Base-by-base conservation (phyloP, 2,888 invertebrate genomes). In the Polyploca ridens region DNA sequence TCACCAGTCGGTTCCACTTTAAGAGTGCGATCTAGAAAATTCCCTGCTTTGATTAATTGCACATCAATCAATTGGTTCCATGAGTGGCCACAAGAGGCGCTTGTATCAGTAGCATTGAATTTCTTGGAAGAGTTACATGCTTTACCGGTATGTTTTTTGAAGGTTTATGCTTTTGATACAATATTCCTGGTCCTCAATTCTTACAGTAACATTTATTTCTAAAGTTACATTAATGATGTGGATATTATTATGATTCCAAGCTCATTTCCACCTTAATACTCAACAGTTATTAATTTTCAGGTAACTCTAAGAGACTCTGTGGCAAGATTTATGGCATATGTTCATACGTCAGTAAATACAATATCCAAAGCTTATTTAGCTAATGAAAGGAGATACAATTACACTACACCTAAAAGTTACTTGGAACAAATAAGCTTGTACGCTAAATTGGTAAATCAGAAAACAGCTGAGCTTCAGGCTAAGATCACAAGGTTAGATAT, bases 51-150 rank as follows among this genome's bases (percentile, higher is more conserved):
- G 69, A 98, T 98, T 72, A 99, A 98, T 90, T 98, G 98, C 80
- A 98, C 99, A 7, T 97, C 97, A 63, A 98, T 99, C 72, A 98
- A 99, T 88, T 99, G 99, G 99, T 99, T 99, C 91, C 99, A 99
- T 85, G 99, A 99, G 88, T 99, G 99, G 99, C 99, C 99, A 3
- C 98, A 99, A 91, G 99, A 99, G 90, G 99, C 99, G 64, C 94
- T 99, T 66, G 97, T 99, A 68, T 99, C 99, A 8, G 99, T 99
- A 11, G 97, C 99, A 27, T 96, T 97, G 90, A 96, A 97, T 76
- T 99, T 99, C 89, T 93, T 99, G 68, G 96, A 96, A 80, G 97
- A 97, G 77, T 92, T 98, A 10, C 95, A 96, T 71, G 97, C 96
- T 64, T 91, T 99, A 59, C 97, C 97, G 33, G 97, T 97, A 90